Base-by-base conservation (phyloP, 2,888 invertebrate species). In the Nomada lathburiana region DNA sequence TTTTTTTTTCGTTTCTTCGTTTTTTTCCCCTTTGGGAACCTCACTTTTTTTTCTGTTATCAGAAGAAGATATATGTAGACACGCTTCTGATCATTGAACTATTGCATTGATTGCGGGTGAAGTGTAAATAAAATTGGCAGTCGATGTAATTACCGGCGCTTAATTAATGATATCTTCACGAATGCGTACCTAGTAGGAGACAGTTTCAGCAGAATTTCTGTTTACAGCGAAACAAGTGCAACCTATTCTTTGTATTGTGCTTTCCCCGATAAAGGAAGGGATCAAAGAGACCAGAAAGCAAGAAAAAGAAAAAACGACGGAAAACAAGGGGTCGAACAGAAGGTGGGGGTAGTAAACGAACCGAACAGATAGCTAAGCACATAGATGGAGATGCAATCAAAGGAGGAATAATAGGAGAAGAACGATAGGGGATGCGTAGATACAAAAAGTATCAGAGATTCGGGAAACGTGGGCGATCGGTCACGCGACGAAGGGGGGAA, bases 371-470 rank as follows among this genome's bases (percentile, higher is more conserved):
- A 68, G 71, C 20, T 57, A 71, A 76, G 42, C 64, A 60, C 57
- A 69, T 76, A 82, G 68, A 82, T 59, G 59, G 57, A 82, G 71
- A 68, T 63, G 50, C 20, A 76, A 82, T 72, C 64, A 76, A 76
- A 69, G 69, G 47, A 76, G 50, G 68, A 76, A 67, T 74, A 82
- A 67, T 55, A n/a, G 71, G 75, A 47, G 11, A 18, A 42, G 50
- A 60, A 20, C 2, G 44, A 20, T 44, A 3, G 26, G 29, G 55
- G 16, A n/a, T 20, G 44, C 11, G 26, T n/a, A 29, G 42, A 16
- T 47, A 47, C 47, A 16, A 16, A 47, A 11, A 47, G 47, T 16
- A 16, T 47, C 13, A 26, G 36, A 59, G 13, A n/a, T 16, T 26
- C 36, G 53, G 20, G 9, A 29, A 10, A 59, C 16, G 68, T 18